Conservation (phyloP, 1,140 invertebrate genomes). For the Drosophila grimshawi region DNA sequence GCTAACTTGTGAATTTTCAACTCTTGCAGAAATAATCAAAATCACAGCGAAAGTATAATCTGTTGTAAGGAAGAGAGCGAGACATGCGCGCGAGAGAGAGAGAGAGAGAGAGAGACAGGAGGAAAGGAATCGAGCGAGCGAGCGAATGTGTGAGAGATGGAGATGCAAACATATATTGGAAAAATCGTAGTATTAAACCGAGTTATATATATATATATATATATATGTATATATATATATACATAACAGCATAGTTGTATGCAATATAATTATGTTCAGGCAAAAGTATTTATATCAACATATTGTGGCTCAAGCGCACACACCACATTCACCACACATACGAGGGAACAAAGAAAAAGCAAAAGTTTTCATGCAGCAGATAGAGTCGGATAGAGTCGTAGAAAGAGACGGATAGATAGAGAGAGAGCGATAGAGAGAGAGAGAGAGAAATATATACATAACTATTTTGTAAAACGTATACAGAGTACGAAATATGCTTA, state of each 20-base stretch:
- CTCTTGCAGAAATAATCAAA: slow-evolving; percentile 29
- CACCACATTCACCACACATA: slow-evolving; percentile 9
- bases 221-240: slow-evolving; percentile 15
- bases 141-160: slow-evolving; percentile 7
- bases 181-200: background rate
- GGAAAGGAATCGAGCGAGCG: no score
- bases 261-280: slow-evolving; percentile 24
- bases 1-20: background rate
- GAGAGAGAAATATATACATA: slow-evolving; percentile 22
- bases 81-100: background rate
- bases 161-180: background rate
- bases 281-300: slow-evolving; percentile 35
- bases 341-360: slow-evolving; percentile 38
- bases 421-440: slow-evolving; percentile 10
- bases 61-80: background rate
- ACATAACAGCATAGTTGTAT: background rate
- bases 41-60: background rate
- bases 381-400: background rate
- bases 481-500: slow-evolving; percentile 56
- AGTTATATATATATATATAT: slow-evolving; percentile 12
- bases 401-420: background rate
- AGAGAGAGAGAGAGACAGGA: slow-evolving; percentile 1
- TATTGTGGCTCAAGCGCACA: slow-evolving; percentile 8
- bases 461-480: slow-evolving; percentile 76
- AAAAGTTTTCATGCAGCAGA: background rate